Evolutionary conservation across 2,113 vertebrate genomes (phyloP), one percentile per base, ranked within the genome.

Genomic region (Sphaerodactylus townsendi): DNA sequence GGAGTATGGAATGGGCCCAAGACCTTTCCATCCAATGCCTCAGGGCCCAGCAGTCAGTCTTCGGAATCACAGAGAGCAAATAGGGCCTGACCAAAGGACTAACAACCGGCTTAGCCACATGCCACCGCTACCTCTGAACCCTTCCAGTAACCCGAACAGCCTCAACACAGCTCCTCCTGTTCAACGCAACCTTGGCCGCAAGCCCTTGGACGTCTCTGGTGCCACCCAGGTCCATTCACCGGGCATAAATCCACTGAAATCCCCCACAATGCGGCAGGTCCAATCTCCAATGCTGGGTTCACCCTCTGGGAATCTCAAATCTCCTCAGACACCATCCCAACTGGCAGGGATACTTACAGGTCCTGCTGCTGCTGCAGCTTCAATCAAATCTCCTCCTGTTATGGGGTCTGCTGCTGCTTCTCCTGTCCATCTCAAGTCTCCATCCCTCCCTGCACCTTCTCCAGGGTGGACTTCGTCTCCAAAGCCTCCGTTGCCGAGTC

Each of bases 401-500:
- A 95, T 99, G 98, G 98, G 98, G 87, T 99, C 99, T 91, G 99
- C 98, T 93, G 99, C 98, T 92, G 98, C 99, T 90, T 99, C 99
- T 82, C 99, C 99, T 87, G 99, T 99, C 94, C 99, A 99, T 95
- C 98, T 99, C 97, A 99, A 99, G 95, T 99, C 99, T 90, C 99
- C 99, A 0, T 99, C 99, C 84, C 98, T 99, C 92, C 98, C 98
- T 1, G 98, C 98, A 91, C 99, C 99, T 71, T 99, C 99, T 70
- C 99, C 99, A 1, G 98, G 98, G 90, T 99, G 99, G 99, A 98
- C 98, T 81, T 98, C 98, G 39, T 99, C 99, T 93, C 99, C 99
- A 86, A 99, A 99, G 93, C 98, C 99, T 90, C 98, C 97, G 90
- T 97, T 99, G 94, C 98, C 98, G 95, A 99, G 99, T 94, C 99